phyloP scores from a whole-genome alignment of 2,113 vertebrate species.

The Neolamprologus kungweensis region DNA sequence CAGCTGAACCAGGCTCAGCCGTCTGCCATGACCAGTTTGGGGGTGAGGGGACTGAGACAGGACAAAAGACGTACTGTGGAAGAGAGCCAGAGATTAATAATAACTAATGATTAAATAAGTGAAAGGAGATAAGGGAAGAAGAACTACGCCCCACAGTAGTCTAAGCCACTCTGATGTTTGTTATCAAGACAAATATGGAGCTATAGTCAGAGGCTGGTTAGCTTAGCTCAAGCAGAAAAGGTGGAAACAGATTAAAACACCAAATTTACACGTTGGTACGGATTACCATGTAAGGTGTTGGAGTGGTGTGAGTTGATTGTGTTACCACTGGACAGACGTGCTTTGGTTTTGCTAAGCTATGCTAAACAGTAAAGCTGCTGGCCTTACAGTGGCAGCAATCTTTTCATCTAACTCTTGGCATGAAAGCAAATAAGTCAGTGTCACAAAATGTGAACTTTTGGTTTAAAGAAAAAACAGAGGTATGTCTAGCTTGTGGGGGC shows the following conservation, averaged over 20 bases:
- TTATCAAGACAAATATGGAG: not conserved
- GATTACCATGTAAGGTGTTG: not conserved
- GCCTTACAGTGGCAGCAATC: not conserved
- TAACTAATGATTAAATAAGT: not conserved
- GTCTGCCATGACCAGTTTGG: not conserved
- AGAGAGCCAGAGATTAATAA: not conserved
- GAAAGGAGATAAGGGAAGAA: not conserved
- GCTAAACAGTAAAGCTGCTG: not conserved
- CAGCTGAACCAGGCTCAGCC: not conserved
- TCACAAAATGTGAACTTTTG: not conserved
- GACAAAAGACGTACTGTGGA: not conserved
- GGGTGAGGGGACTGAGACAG: not conserved
- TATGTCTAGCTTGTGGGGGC: not conserved
- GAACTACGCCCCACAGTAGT: not conserved
- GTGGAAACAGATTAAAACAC: not conserved
- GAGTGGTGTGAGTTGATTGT: not conserved
- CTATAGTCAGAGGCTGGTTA: not conserved
- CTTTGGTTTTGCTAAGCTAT: not conserved
- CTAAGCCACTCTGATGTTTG: not conserved
- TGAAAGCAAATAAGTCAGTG: not conserved
- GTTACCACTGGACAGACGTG: not conserved
- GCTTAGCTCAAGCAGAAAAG: not conserved
- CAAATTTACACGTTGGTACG: not conserved
- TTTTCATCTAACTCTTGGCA: not conserved
- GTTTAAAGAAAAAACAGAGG: not conserved